Evolutionary conservation across 2,797 vertebrate genomes (phyloP), one percentile per base, ranked within the genome.

Genomic region (Erpetoichthys calabaricus): DNA sequence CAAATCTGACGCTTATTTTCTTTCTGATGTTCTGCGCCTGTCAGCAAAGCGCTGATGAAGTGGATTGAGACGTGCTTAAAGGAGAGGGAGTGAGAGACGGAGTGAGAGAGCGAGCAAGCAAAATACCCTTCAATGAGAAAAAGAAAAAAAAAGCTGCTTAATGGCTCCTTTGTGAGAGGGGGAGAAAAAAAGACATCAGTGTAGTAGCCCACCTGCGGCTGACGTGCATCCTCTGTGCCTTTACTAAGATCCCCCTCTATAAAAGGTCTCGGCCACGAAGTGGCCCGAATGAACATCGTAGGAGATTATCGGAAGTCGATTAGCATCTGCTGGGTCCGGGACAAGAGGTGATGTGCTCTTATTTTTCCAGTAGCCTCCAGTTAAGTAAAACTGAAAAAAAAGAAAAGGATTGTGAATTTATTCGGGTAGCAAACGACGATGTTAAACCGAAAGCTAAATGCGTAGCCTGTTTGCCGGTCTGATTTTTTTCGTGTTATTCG

Each of bases 21-120:
- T 67, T 75, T 75, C 77, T 75, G 74, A 81, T 77, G 73, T 70
- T 64, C 67, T 70, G 67, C 46, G 5, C 53, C 45, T 73, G 80
- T 78, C 80, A 76, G 45, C 60, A 66, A 65, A 61, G 68, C 43
- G 56, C 57, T 83, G 85, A 87, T 83, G 71, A 74, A 87, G 68
- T 67, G 75, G 70, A 68, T 67, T 70, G 66, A 67, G 73, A 64
- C 79, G 79, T 86, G 85, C 78, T 77, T 25, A 25, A 25, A 65
- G 62, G 73, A 65, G 65, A 61, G 55, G 72, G 68, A 65, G 73
- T 66, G 68, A 62, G 63, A 50, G 63, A 58, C 67, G 72, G 65
- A 64, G 63, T 71, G 64, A 56, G 59, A 54, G 60, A 25, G 25
- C n/a, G 57, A 57, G 59, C 56, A 47, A 4, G 47, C 54, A 62